A percentile compares a stretch with the other conserved stretches of the same genome.
These are phyloP conservation scores for Axea sp. DNA, from an alignment of 2,888 invertebrate genomes.

Conservation along the genomic window DNA sequence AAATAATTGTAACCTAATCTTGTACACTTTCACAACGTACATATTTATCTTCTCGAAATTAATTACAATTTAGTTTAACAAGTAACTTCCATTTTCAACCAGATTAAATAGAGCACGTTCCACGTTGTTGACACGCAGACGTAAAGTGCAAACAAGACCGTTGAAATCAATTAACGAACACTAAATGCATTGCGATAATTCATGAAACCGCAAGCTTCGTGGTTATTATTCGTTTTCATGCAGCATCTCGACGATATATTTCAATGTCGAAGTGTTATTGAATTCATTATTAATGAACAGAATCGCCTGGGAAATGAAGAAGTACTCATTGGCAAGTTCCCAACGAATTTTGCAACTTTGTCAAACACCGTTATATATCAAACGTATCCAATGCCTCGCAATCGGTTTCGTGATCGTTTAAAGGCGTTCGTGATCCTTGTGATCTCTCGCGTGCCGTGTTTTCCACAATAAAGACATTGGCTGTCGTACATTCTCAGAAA, in stretches of 20 bases:
- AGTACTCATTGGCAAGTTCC: conserved; percentile 7
- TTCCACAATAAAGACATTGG: conserved; percentile 62
- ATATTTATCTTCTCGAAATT: conserved; percentile 30
- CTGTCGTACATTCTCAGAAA: conserved; percentile 57
- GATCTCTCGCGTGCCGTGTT: conserved; percentile 61
- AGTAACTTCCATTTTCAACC: conserved; percentile 39
- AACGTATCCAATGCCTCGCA: conserved; percentile 33
- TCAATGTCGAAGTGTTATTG: not conserved
- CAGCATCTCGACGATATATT: conserved; percentile 8
- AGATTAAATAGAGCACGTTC: conserved; percentile 41
- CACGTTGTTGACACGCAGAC: conserved; percentile 33
- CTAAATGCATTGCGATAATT: conserved; percentile 36
- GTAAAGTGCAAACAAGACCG: conserved; percentile 44
- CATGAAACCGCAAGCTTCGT: conserved; percentile 20
- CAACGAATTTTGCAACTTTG: conserved; percentile 40
- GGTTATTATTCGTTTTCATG: conserved; percentile 25
- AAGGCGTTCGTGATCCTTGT: conserved; percentile 61
- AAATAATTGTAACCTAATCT: conserved; percentile 19
- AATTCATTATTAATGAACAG: conserved; percentile 19
- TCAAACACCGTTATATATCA: conserved; percentile 33
- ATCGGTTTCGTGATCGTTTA: conserved; percentile 58
- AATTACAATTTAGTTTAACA: conserved; percentile 45
- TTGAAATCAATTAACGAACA: conserved; percentile 55
- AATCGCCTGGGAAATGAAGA: conserved; percentile 2
- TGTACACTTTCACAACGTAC: conserved; percentile 28